phyloP scores from a whole-genome alignment of 1,140 invertebrate species.

The Diuraphis noxia region DNA sequence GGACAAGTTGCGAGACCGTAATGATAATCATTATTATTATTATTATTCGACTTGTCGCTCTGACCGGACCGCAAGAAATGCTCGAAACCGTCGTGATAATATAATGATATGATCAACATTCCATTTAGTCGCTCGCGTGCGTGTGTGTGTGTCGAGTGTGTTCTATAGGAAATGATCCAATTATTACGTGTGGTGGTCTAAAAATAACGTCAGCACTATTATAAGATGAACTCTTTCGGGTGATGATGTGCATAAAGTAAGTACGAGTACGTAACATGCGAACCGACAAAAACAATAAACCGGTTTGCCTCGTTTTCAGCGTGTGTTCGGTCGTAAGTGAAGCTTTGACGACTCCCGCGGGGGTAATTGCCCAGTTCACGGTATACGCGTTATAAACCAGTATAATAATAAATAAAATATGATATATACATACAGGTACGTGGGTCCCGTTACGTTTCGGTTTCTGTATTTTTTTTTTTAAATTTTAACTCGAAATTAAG shows the following conservation, averaged over 20 bases:
- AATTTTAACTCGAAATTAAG: background rate
- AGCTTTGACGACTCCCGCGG: conserved; percentile 24
- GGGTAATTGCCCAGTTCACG: conserved; percentile 40
- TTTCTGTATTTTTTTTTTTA: background rate
- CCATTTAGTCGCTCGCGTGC: background rate
- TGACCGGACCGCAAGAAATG: no score
- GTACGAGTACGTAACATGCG: background rate
- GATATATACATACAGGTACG: no score
- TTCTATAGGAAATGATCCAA: background rate
- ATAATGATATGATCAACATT: background rate
- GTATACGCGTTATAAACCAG: conserved; percentile 21
- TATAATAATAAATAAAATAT: background rate
- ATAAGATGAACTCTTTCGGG: background rate
- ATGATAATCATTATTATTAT: background rate
- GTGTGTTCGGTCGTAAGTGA: background rate
- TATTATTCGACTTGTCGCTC: background rate
- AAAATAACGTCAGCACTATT: background rate
- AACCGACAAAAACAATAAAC: conserved; percentile 36
- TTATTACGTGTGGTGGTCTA: background rate
- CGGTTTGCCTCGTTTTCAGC: conserved; percentile 37
- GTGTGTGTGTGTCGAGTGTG: background rate
- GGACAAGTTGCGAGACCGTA: background rate
- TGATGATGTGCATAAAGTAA: background rate
- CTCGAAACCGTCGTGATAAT: background rate
- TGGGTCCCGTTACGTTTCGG: conserved; percentile 21